Percentiles rank a stretch among this genome's conserved stretches.
phyloP scores from a whole-genome alignment of 2,888 invertebrate species.

The Seira musarum region DNA sequence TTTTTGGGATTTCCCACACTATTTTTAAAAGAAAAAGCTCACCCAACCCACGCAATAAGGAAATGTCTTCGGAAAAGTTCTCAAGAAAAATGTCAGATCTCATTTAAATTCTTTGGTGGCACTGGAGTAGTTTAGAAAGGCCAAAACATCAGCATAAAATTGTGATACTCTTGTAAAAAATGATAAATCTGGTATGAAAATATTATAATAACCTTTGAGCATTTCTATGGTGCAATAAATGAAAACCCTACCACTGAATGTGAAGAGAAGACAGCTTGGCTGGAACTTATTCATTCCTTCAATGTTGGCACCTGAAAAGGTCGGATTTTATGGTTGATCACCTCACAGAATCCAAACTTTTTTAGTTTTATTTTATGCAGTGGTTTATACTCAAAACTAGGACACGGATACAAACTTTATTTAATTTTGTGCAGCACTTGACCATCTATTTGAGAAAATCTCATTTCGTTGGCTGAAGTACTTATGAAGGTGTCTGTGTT shows the following conservation, averaged over 20 bases:
- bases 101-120: conserved; percentile 57
- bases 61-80: not conserved
- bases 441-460: too few species aligned
- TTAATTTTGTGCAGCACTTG: too few species aligned
- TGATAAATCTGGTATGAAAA: conserved; percentile 48
- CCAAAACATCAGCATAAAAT: conserved; percentile 44
- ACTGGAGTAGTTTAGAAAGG: conserved; percentile 37
- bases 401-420: too few species aligned
- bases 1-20: not conserved
- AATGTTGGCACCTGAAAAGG: too few species aligned
- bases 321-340: too few species aligned
- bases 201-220: not conserved
- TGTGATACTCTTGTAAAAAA: conserved; percentile 41
- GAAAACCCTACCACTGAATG: conserved; percentile 18
- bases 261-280: too few species aligned
- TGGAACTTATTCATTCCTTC: too few species aligned
- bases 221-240: not conserved
- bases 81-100: conserved; percentile 35
- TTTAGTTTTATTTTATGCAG: too few species aligned
- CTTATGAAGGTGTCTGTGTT: too few species aligned
- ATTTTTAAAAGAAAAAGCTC: not conserved
- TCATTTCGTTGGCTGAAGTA: too few species aligned
- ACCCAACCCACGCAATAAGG: not conserved
- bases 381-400: too few species aligned
- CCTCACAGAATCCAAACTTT: too few species aligned